A percentile compares a stretch with the other conserved stretches of the same genome.
Conservation (phyloP, 2,888 invertebrate genomes). For the Volucella zonaria region DNA sequence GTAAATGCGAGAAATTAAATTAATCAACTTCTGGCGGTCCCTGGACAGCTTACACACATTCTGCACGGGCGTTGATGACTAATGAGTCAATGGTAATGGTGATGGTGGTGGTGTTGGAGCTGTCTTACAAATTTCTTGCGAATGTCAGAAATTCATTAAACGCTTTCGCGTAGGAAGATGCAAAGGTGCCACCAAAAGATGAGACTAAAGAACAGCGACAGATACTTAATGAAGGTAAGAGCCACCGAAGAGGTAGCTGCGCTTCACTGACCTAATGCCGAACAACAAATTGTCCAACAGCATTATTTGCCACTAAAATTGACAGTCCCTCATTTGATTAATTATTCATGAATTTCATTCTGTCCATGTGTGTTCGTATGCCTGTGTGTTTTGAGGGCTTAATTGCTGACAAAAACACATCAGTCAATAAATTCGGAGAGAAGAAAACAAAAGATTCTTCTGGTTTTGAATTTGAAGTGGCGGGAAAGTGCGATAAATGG, state of each 20-base stretch:
- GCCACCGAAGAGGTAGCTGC: constrained; percentile 63
- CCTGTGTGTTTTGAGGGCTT: constrained; percentile 32
- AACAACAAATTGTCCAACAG: constrained; percentile 57
- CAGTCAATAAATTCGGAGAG: background rate
- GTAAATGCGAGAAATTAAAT: constrained; percentile 70
- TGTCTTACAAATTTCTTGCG: constrained; percentile 59
- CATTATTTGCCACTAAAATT: constrained; percentile 55
- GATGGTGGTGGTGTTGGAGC: constrained; percentile 18
- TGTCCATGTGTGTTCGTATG: no score
- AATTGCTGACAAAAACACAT: constrained; percentile 29
- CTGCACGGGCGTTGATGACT: constrained; percentile 51
- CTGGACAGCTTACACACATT: constrained; percentile 53
- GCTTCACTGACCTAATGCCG: constrained; percentile 60
- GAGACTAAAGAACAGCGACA: background rate
- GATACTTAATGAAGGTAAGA: constrained; percentile 6
- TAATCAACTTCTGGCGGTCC: constrained; percentile 68
- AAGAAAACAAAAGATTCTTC: constrained; percentile 30
- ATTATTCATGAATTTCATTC: constrained; percentile 31
- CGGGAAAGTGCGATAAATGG: constrained; percentile 30
- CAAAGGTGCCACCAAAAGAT: constrained; percentile 13
- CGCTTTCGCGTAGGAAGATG: constrained; percentile 55
- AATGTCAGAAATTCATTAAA: constrained; percentile 67
- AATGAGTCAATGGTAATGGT: constrained; percentile 44
- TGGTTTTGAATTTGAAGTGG: constrained; percentile 10
- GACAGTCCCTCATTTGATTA: constrained; percentile 61